phyloP scores from a whole-genome alignment of 37 sponge, comb jelly and placozoan genomes.

The Geodia barretti region DNA sequence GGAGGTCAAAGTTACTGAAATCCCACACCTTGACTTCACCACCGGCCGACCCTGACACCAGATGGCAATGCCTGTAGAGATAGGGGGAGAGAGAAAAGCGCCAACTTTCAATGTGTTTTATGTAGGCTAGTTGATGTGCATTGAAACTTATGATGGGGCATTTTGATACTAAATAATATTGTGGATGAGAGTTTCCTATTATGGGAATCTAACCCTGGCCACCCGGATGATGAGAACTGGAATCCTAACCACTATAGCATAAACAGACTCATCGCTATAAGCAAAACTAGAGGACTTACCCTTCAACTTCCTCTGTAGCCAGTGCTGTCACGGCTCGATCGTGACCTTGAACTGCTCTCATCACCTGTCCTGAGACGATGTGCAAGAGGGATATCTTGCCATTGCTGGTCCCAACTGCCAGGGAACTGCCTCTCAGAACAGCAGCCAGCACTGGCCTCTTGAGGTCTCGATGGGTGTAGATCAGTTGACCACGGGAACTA shows the following conservation, averaged over 20 bases:
- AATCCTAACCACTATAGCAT: too few relatives aligned
- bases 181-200: too few relatives aligned
- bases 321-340: constrained; percentile 13
- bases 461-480: constrained; percentile 53
- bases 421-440: constrained; percentile 2
- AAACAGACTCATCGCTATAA: too few relatives aligned
- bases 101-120: too few relatives aligned
- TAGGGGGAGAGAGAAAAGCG: too few relatives aligned
- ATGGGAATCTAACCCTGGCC: too few relatives aligned
- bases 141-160: too few relatives aligned
- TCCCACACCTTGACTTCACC: constrained; percentile 38
- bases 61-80: background rate
- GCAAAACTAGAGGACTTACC: constrained; percentile 10
- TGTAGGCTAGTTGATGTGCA: too few relatives aligned
- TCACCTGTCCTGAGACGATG: constrained; percentile 54
- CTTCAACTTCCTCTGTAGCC: background rate
- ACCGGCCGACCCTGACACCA: constrained; percentile 26
- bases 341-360: constrained; percentile 15
- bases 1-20: background rate
- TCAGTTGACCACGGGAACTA: constrained; percentile 58
- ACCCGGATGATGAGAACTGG: too few relatives aligned
- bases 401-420: constrained; percentile 14
- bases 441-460: constrained; percentile 38
- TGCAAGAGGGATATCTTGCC: constrained; percentile 39
- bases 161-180: too few relatives aligned